A percentile compares a stretch with the other conserved stretches of the same genome.
phyloP scores from a whole-genome alignment of 2,113 vertebrate genomes.

The Gorsachius goisagi region DNA sequence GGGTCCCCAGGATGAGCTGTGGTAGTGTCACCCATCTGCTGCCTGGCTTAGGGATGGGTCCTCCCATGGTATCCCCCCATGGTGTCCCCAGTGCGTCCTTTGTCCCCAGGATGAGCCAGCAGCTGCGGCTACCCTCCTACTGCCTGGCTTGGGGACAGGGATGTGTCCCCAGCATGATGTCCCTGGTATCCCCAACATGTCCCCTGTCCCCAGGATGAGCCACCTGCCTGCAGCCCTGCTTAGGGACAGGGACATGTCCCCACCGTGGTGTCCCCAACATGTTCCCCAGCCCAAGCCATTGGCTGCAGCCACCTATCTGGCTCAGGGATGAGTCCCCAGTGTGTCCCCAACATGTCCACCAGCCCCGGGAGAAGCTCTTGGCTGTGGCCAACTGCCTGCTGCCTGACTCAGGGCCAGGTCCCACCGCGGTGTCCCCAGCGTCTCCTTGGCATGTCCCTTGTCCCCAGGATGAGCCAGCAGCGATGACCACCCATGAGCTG shows the following conservation, averaged over 20 bases:
- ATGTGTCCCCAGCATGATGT: not conserved
- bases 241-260: not conserved
- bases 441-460: not conserved
- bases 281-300: not conserved
- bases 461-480: not conserved
- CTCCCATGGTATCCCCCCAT: no score
- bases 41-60: not conserved
- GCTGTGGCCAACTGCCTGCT: not conserved
- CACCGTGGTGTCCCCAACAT: rapidly evolving
- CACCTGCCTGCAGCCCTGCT: not conserved
- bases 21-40: not conserved
- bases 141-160: not conserved
- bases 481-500: not conserved
- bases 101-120: not conserved
- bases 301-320: not conserved
- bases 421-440: rapidly evolving
- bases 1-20: not conserved
- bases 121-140: not conserved
- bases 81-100: not conserved
- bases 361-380: not conserved
- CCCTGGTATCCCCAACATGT: not conserved
- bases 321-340: not conserved
- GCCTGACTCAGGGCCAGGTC: not conserved
- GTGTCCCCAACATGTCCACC: not conserved
- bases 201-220: not conserved